Conservation (phyloP, 2,797 vertebrate species). For the Pseudocheirus occidentalis region DNA sequence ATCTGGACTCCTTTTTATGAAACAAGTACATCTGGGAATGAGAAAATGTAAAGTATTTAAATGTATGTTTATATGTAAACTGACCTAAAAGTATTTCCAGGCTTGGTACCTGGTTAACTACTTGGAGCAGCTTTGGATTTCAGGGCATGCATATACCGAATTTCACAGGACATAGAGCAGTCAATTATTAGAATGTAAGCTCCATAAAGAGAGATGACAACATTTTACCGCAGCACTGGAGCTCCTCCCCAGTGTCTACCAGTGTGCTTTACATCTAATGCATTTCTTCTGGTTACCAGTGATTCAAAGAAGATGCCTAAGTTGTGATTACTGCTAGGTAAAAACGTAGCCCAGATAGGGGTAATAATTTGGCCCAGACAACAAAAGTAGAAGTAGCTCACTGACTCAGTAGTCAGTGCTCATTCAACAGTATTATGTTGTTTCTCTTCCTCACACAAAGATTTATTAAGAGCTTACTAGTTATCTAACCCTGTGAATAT, state of each 20-base stretch:
- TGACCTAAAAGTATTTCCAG: background rate
- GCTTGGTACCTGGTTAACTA: background rate
- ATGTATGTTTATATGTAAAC: background rate
- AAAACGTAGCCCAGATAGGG: background rate
- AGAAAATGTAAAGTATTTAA: background rate
- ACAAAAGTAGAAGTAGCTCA: background rate
- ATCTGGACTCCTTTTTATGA: slow-evolving; percentile 37
- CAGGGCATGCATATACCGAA: background rate
- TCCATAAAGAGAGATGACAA: background rate
- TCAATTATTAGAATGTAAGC: background rate
- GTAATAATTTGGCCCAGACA: background rate
- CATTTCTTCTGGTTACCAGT: background rate
- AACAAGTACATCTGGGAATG: background rate
- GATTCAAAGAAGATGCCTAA: slow-evolving; percentile 11
- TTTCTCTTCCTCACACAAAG: background rate
- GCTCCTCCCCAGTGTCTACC: background rate
- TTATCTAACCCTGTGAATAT: background rate
- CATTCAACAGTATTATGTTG: background rate
- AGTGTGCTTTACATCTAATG: background rate
- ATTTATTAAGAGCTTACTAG: background rate
- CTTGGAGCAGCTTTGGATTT: background rate
- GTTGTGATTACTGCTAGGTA: background rate
- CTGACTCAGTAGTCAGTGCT: background rate
- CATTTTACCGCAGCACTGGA: background rate
- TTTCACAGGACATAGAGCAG: background rate